These are phyloP conservation scores for Scytalopus superciliaris DNA, from an alignment of 2,113 vertebrate genomes.

Conservation along the genomic window DNA sequence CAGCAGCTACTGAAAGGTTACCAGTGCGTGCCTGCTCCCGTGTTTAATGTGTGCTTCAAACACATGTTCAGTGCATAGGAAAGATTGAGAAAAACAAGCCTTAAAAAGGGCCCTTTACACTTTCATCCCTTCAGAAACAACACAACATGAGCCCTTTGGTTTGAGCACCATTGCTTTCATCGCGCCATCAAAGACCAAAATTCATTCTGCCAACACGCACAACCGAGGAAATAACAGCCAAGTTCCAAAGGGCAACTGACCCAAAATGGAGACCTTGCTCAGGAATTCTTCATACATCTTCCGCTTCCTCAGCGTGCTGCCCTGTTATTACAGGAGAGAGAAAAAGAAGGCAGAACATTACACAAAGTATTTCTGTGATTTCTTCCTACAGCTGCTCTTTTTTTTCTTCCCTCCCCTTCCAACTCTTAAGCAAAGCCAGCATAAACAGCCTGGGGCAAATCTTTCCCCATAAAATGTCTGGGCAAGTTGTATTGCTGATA, in stretches of 20 bases:
- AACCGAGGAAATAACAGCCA: not conserved
- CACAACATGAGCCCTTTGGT: not conserved
- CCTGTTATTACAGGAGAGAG: conserved; percentile 75
- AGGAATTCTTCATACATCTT: conserved; percentile 99
- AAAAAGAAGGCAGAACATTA: not conserved
- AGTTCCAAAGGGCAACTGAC: conserved; percentile 75
- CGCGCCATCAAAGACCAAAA: not conserved
- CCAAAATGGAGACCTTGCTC: conserved; percentile 96
- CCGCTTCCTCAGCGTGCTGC: conserved; percentile 93
- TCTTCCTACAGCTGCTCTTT: conserved; percentile 46
- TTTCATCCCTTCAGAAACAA: not conserved
- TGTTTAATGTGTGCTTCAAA: not conserved
- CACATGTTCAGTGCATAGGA: not conserved
- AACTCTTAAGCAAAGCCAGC: not conserved
- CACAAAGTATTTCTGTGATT: conserved; percentile 41
- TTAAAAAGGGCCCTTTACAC: not conserved
- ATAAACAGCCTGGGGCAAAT: conserved; percentile 1
- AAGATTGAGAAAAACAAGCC: not conserved
- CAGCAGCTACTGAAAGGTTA: not conserved
- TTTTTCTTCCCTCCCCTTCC: not conserved
- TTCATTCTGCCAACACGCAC: not conserved
- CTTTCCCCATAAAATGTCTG: conserved; percentile 44
- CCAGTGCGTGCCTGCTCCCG: not conserved
- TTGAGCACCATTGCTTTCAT: not conserved
- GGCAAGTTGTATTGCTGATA: conserved; percentile 37